Base-by-base conservation (phyloP, 2,888 invertebrate genomes). In the Andrena bucephala region DNA sequence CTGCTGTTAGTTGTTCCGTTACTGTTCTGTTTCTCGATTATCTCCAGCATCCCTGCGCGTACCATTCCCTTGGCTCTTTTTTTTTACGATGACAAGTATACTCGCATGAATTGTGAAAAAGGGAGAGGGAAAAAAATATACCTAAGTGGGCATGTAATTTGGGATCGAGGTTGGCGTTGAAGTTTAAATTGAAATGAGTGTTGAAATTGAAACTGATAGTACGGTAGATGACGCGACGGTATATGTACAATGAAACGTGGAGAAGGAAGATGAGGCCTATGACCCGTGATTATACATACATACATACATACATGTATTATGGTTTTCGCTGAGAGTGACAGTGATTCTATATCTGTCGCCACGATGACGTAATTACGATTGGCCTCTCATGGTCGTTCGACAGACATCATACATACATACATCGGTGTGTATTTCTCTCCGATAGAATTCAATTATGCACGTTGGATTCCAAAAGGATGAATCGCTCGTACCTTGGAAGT, bases 271-370 rank as follows among this genome's bases (percentile, higher is more conserved):
- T 79, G 88, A 89, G 91, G 89, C 89, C 91, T 91, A 89, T 77
- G 91, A 90, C 89, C 89, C 79, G 88, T 85, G 89, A 87, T 90
- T 86, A 85, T 60, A 59, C 62, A 59, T 71, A 5, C 42, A 42
- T 42, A 42, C 42, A 42, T 16, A 42, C 42, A 42, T 42, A 42
- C 5, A 42, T 42, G 42, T 16, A 84, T 86, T 85, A 87, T 65
- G 84, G 84, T 87, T 85, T 87, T 86, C 85, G 85, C 77, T 73
- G 89, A 91, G 90, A 91, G 91, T 86, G 89, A 91, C 89, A 90
- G 91, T 90, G 88, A 89, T 90, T 87, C 88, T 90, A 87, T 91
- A 91, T 90, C 84, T 86, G 88, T 84, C 81, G 83, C 73, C 60
- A 74, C 77, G 84, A 77, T 91, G 90, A 91, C 89, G 91, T 87